A percentile compares a stretch with the other conserved stretches of the same genome.
phyloP scores from a whole-genome alignment of 1,140 invertebrate genomes.

The Goniozus legneri region DNA sequence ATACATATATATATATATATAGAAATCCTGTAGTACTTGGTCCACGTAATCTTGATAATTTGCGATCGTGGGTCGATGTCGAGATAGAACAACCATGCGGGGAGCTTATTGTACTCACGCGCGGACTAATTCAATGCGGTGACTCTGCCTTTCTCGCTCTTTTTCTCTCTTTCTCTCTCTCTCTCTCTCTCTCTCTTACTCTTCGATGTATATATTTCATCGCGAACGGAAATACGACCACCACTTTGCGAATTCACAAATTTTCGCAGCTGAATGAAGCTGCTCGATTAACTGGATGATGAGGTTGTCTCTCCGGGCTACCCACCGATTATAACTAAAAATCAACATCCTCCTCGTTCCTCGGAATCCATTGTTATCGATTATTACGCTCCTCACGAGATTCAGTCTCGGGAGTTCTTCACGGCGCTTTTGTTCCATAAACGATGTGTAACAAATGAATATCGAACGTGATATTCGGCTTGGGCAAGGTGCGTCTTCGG shows the following conservation, averaged over 20 bases:
- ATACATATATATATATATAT: too few relatives aligned
- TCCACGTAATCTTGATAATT: not conserved
- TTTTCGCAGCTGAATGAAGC: too few relatives aligned
- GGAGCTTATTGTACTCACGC: not conserved
- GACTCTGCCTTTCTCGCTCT: not conserved
- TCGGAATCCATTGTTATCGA: conserved; percentile 17
- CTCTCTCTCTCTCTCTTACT: too few relatives aligned
- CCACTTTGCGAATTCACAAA: too few relatives aligned
- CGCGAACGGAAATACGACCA: too few relatives aligned
- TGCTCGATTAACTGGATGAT: too few relatives aligned
- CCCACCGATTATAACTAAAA: conserved; percentile 3
- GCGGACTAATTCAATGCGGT: not conserved
- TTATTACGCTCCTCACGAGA: conserved; percentile 17
- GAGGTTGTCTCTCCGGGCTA: too few relatives aligned
- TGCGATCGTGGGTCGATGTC: too few relatives aligned
- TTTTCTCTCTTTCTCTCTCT: not conserved
- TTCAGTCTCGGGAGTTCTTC: too few relatives aligned
- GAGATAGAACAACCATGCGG: too few relatives aligned
- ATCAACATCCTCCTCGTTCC: conserved; percentile 11
- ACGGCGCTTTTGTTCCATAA: conserved; percentile 25
- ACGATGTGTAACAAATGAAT: conserved; percentile 35
- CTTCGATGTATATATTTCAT: too few relatives aligned
- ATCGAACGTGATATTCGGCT: conserved; percentile 4
- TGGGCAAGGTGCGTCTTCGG: not conserved
- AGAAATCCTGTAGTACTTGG: too few relatives aligned